These are phyloP conservation scores for Carassius gibelio DNA, from an alignment of 2,113 vertebrate species.

Conservation along the genomic window DNA sequence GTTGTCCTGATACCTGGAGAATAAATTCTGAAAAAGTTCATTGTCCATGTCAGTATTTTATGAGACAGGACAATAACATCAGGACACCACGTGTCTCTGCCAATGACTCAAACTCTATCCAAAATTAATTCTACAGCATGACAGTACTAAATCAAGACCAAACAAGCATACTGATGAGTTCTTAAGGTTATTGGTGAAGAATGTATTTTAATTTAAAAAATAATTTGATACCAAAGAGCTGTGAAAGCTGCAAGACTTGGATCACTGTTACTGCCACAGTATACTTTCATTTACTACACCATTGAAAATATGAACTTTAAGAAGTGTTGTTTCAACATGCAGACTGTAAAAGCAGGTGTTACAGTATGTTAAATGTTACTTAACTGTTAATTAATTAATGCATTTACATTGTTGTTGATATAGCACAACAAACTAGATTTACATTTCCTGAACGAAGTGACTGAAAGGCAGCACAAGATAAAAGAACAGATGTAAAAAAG, in stretches of 20 bases:
- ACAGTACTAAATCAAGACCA: neutral
- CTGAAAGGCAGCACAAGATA: neutral
- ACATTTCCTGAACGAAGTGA: neutral
- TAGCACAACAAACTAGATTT: neutral
- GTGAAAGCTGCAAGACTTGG: neutral
- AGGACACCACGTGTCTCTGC: neutral
- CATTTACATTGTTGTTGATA: neutral
- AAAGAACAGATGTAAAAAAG: neutral
- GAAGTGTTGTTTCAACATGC: neutral
- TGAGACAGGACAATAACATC: neutral
- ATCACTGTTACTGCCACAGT: neutral
- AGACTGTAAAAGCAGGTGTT: constrained; percentile 1
- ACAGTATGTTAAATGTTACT: neutral
- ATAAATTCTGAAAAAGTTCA: constrained; percentile 23
- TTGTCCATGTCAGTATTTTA: constrained; percentile 9
- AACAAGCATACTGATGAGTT: neutral
- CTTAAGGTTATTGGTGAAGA: neutral
- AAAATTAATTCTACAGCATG: neutral
- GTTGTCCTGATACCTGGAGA: constrained; percentile 5
- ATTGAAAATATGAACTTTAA: neutral
- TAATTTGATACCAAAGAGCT: neutral
- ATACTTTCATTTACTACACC: neutral
- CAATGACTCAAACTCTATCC: neutral
- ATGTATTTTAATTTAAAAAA: neutral
- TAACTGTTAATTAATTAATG: neutral